Conservation (phyloP, 2,797 vertebrate species). For the Scolopax bukidnonensis region DNA sequence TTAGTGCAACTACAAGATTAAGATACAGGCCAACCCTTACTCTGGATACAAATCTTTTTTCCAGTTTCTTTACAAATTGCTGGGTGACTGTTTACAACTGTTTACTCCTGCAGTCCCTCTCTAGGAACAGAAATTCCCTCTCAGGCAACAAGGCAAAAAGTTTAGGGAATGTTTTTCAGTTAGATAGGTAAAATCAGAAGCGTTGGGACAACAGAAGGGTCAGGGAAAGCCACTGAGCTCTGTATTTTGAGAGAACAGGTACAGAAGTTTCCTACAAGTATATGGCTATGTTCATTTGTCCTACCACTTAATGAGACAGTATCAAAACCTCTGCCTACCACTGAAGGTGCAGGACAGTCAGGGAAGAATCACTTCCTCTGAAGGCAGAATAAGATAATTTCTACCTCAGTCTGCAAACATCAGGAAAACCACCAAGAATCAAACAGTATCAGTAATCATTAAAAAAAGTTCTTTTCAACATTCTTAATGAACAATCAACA, state of each 20-base stretch:
- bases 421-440: neutral
- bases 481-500: neutral
- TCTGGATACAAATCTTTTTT: constrained; percentile 4
- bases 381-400: neutral
- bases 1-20: neutral
- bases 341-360: neutral
- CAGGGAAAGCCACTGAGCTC: neutral
- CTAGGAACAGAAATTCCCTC: neutral
- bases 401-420: neutral
- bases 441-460: neutral
- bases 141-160: neutral
- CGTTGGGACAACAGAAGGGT: neutral
- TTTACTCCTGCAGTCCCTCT: neutral
- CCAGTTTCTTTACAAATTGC: neutral
- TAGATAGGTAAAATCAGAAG: neutral
- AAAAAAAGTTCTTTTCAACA: neutral
- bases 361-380: neutral
- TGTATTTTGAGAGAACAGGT: neutral
- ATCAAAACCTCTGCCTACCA: neutral
- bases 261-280: neutral
- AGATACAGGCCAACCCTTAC: neutral
- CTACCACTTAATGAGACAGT: neutral
- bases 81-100: neutral
- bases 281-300: accelerated
- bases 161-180: neutral